phyloP scores from a whole-genome alignment of 2,797 vertebrate genomes.

The Argya squamiceps region DNA sequence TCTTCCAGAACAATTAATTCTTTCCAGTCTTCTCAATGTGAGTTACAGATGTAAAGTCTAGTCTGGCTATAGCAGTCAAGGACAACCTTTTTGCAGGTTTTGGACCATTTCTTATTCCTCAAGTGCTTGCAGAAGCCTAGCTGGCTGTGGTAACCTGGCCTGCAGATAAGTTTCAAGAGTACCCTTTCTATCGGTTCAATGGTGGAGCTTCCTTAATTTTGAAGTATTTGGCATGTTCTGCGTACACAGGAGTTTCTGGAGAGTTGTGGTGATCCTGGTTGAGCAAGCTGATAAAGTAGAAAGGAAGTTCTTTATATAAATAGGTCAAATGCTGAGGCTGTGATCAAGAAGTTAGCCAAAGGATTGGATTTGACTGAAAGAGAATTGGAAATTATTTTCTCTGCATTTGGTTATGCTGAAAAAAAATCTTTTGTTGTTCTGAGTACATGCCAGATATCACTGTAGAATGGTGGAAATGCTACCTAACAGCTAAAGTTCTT shows the following conservation, averaged over 20 bases:
- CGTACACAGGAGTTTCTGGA: background rate
- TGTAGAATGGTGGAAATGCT: background rate
- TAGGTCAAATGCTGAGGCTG: background rate
- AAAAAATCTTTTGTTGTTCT: background rate
- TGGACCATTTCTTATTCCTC: background rate
- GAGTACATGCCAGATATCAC: background rate
- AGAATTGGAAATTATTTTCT: background rate
- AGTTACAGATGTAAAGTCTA: background rate
- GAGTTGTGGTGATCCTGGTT: background rate
- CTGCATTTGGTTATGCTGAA: background rate
- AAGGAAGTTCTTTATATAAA: background rate
- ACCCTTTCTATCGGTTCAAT: background rate
- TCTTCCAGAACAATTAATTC: constrained; percentile 55
- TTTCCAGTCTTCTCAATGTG: background rate
- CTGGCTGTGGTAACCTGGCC: background rate
- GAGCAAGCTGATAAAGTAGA: background rate
- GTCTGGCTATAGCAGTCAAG: background rate
- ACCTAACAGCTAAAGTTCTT: background rate
- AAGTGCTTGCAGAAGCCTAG: background rate
- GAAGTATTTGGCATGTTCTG: background rate
- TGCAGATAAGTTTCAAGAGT: background rate
- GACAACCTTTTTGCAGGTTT: background rate
- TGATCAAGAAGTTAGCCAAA: background rate
- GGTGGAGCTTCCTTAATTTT: background rate
- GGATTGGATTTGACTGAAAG: background rate